Conservation (phyloP, 2,888 invertebrate species). For the Phortica magna region DNA sequence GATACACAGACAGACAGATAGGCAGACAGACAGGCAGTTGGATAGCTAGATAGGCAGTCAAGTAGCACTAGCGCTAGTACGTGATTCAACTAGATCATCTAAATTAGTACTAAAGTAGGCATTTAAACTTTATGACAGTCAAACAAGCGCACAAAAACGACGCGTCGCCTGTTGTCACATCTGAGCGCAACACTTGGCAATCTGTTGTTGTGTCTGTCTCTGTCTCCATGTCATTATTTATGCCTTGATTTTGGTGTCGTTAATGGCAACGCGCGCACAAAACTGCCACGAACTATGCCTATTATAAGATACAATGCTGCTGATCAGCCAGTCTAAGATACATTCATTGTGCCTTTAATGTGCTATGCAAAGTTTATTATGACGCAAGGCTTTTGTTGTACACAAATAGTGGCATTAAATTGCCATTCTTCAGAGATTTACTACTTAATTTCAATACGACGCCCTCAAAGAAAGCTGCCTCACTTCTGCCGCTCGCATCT, state of each 20-base stretch:
- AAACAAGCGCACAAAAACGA: slow-evolving; percentile 20
- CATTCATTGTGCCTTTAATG: slow-evolving; percentile 54
- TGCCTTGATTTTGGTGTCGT: slow-evolving; percentile 66
- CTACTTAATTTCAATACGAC: slow-evolving; percentile 11
- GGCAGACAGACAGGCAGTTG: neutral
- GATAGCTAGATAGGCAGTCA: slow-evolving; percentile 11
- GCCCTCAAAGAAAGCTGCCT: neutral
- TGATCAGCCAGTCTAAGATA: slow-evolving; percentile 55
- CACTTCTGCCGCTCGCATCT: neutral
- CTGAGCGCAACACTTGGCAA: slow-evolving; percentile 52
- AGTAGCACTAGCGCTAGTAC: slow-evolving; percentile 33
- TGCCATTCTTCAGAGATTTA: slow-evolving; percentile 32
- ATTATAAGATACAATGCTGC: neutral
- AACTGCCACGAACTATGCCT: neutral
- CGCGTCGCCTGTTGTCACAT: slow-evolving; percentile 20
- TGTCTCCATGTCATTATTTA: slow-evolving; percentile 42
- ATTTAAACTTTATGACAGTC: slow-evolving; percentile 72
- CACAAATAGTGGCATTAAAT: slow-evolving; percentile 52
- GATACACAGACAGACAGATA: neutral
- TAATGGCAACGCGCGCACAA: slow-evolving; percentile 57
- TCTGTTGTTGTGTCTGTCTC: slow-evolving; percentile 39
- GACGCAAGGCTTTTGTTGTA: slow-evolving; percentile 51
- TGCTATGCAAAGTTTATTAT: slow-evolving; percentile 56
- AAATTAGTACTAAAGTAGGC: slow-evolving; percentile 72
- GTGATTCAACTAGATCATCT: slow-evolving; percentile 58